Base-by-base conservation (phyloP, 2,888 invertebrate species). In the Chaetogeoica ovagalla region DNA sequence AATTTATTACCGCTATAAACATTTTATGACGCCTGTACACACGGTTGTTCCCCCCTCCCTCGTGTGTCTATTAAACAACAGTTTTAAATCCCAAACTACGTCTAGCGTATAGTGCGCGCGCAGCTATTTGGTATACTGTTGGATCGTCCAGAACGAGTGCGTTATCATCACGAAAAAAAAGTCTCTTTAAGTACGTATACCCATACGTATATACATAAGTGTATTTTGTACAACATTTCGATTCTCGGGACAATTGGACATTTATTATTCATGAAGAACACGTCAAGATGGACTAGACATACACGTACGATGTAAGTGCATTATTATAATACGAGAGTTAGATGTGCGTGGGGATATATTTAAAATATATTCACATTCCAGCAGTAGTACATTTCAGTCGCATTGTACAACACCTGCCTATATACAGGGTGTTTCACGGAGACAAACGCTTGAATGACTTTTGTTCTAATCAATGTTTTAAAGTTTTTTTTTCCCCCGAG, bases 251-350 rank as follows among this genome's bases (percentile, higher is more conserved):
- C 19, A 57, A 57, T 60, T 60, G 17, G 43, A 60, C 21, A 72
- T 62, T 21, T 72, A 48, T 37, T 60, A 60, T 72, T 60, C 39
- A 43, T 71, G 39, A 59, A 43, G 39, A 59, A 57, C 15, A 15
- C 0, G 52, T 21, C 21, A 66, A 9, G 19, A 63, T 39, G 48
- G 23, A 48, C 2, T 52, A 30, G n/a, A 7, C 57, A 43, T 4
- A 37, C 55, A 70, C 19, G 3, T 48, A 71, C 7, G 3, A 48
- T 11, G 48, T 48, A 48, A 11, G 9, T 43, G 9, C 30, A 48
- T 48, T 11, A 15, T 48, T 48, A 48, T 48, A 48, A 48, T 13
- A 48, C 13, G 48, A 8, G 17, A 9, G 21, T 43, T 59, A 23
- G n/a, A 1, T 37, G 37, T 71, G 19, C 11, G 37, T 57, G 39